phyloP scores from a whole-genome alignment of 1,140 invertebrate genomes.

The Olivierus martensii region DNA sequence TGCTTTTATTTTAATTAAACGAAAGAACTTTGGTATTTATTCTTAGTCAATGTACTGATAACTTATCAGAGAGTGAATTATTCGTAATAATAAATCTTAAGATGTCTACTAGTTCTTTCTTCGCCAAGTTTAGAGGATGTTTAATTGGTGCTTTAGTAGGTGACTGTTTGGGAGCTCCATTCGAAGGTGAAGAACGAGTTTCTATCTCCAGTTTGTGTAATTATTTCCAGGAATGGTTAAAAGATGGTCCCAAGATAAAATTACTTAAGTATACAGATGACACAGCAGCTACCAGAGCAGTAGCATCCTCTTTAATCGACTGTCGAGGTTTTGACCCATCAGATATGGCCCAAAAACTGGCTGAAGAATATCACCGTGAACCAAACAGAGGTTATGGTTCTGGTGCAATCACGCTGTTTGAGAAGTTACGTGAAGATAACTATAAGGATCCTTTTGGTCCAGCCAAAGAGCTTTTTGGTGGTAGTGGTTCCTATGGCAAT shows the following conservation, averaged over 20 bases:
- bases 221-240: conserved; percentile 42
- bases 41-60: no score
- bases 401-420: conserved; percentile 46
- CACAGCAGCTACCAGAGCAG: no score
- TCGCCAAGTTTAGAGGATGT: conserved; percentile 37
- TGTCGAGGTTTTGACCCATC: no score
- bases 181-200: conserved; percentile 42
- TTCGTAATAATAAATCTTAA: no score
- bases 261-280: no score
- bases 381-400: conserved; percentile 50
- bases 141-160: conserved; percentile 51
- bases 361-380: conserved; percentile 46
- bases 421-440: conserved; percentile 39
- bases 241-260: conserved; percentile 23
- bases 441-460: conserved; percentile 46
- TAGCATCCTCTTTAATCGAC: no score
- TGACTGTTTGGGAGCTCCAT: conserved; percentile 55
- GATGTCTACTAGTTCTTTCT: no score
- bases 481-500: conserved; percentile 57
- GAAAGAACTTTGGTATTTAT: no score
- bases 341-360: conserved; percentile 7
- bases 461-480: conserved; percentile 51
- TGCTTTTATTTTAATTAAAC: no score
- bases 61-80: no score
- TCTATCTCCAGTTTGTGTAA: conserved; percentile 39